A percentile compares a stretch with the other conserved stretches of the same genome.
Evolutionary conservation across 1,140 invertebrate species (phyloP).

Genomic region (Ips nitidus): DNA sequence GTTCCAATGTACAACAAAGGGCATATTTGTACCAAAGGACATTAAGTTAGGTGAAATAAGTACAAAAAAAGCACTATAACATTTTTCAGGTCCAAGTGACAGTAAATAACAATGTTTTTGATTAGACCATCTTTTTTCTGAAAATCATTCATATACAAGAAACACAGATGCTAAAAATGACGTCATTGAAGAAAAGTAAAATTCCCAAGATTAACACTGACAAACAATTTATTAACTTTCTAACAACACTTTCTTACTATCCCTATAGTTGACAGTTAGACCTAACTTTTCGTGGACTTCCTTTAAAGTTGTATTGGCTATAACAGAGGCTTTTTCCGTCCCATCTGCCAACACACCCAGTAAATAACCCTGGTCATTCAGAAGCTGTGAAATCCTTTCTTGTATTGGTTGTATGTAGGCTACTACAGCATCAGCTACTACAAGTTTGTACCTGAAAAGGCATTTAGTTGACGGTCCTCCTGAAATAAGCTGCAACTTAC

Average conservation of each 20-base stretch:
- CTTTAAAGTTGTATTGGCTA: conserved; percentile 68
- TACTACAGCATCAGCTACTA: conserved; percentile 73
- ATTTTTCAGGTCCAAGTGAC: too few species aligned
- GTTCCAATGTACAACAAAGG: too few species aligned
- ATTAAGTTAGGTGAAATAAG: too few species aligned
- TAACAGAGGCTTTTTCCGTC: conserved; percentile 64
- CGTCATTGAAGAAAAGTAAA: too few species aligned
- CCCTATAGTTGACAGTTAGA: neutral
- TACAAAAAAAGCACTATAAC: too few species aligned
- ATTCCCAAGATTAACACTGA: too few species aligned
- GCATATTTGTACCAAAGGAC: too few species aligned
- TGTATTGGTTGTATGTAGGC: conserved; percentile 75
- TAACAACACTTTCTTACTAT: neutral
- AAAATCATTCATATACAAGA: too few species aligned
- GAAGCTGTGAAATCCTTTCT: conserved; percentile 59
- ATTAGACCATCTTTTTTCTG: too few species aligned
- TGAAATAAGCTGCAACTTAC: conserved; percentile 47
- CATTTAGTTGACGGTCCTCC: neutral
- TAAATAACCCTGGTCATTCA: conserved; percentile 67
- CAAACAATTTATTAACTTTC: too few species aligned
- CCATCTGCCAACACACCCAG: conserved; percentile 70
- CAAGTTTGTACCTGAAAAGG: conserved; percentile 68
- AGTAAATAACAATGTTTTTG: too few species aligned
- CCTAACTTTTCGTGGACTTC: conserved; percentile 71
- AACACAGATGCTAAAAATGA: too few species aligned